Percentiles rank a stretch among this genome's conserved stretches.
Conservation (phyloP, 1,140 invertebrate genomes). For the Philopotamus ludificatus region DNA sequence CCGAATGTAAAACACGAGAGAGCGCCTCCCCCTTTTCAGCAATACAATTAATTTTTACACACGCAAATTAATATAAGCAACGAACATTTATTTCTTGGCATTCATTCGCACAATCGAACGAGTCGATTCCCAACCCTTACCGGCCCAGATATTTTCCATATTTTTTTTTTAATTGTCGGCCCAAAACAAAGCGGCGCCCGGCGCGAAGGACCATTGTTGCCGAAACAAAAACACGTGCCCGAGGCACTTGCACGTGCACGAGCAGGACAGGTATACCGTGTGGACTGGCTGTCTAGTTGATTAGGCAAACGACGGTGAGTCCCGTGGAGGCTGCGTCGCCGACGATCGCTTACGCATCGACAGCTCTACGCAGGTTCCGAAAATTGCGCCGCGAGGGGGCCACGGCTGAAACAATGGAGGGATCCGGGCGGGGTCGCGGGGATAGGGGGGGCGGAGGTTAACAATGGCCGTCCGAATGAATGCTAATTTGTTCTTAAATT, state of each 20-base stretch:
- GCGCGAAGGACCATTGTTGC: not conserved
- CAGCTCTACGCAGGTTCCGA: constrained; percentile 23
- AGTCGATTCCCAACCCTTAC: too few species aligned
- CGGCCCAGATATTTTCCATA: too few species aligned
- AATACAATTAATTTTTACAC: too few species aligned
- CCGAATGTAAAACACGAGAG: too few species aligned
- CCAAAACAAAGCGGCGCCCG: not conserved
- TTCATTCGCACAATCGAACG: too few species aligned
- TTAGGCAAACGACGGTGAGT: not conserved
- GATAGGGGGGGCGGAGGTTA: not conserved
- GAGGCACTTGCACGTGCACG: too few species aligned
- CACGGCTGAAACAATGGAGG: constrained; percentile 41
- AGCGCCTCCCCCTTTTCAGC: too few species aligned
- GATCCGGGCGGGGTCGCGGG: too few species aligned
- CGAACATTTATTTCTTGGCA: too few species aligned
- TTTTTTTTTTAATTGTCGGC: too few species aligned
- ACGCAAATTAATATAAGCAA: too few species aligned
- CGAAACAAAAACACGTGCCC: not conserved
- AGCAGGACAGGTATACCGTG: too few species aligned
- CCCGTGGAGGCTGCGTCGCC: constrained; percentile 7
- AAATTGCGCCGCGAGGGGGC: constrained; percentile 12
- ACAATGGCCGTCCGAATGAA: constrained; percentile 21
- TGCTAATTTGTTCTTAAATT: constrained; percentile 41
- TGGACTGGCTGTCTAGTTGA: not conserved
- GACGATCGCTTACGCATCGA: constrained; percentile 34